Percentiles rank a stretch among this genome's conserved stretches.
Conservation (phyloP, 1,140 invertebrate genomes). For the Dermatophagoides farinae region DNA sequence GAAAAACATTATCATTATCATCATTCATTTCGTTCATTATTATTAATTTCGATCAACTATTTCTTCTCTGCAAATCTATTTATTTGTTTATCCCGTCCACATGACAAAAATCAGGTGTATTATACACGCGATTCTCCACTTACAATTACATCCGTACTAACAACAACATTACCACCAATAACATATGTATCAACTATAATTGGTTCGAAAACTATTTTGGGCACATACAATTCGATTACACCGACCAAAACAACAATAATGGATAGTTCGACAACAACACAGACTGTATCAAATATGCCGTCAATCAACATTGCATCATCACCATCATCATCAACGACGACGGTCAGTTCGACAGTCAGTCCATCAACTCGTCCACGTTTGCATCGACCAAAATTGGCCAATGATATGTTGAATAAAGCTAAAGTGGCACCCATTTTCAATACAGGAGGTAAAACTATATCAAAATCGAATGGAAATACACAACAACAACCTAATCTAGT, state of each 20-base stretch:
- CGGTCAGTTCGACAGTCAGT: background rate
- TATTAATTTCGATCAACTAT: background rate
- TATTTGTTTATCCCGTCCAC: background rate
- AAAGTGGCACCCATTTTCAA: background rate
- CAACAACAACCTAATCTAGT: background rate
- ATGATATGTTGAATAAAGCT: background rate
- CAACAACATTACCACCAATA: constrained; percentile 20
- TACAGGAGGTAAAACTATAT: background rate
- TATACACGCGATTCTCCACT: constrained; percentile 20
- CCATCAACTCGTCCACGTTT: constrained; percentile 1
- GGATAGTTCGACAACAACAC: constrained; percentile 17
- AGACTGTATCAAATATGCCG: constrained; percentile 8
- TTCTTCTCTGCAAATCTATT: background rate
- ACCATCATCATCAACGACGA: constrained; percentile 3
- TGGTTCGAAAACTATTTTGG: constrained; percentile 18
- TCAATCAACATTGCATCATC: constrained; percentile 1
- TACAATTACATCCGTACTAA: constrained; percentile 20
- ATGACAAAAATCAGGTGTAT: constrained; percentile 16
- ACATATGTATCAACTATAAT: constrained; percentile 22
- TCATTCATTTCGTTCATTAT: background rate
- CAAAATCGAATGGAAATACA: background rate
- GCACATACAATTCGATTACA: constrained; percentile 14
- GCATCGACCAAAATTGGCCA: constrained; percentile 7
- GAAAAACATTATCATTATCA: background rate
- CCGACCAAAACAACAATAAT: constrained; percentile 19